Evolutionary conservation across 1,140 invertebrate genomes (phyloP).

Genomic region (Achatina immaculata): DNA sequence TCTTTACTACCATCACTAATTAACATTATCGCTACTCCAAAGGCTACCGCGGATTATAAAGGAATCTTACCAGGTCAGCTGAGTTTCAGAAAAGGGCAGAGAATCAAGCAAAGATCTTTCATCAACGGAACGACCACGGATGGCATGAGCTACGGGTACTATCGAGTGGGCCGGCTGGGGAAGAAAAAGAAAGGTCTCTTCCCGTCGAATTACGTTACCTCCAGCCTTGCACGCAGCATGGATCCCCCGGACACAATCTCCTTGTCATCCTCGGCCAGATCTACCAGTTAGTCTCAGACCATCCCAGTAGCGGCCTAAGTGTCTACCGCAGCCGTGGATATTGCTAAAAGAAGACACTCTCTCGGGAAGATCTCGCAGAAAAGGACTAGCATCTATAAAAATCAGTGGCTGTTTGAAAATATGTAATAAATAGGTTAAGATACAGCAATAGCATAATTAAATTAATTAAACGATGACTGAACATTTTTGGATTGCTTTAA

Average conservation of each 20-base stretch:
- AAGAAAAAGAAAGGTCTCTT: conserved; percentile 23
- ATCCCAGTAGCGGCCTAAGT: too few relatives aligned
- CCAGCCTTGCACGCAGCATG: neutral
- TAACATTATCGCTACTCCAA: neutral
- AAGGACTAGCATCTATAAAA: too few relatives aligned
- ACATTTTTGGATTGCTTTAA: too few relatives aligned
- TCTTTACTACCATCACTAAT: neutral
- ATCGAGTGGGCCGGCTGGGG: neutral
- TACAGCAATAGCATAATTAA: too few relatives aligned
- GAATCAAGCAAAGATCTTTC: neutral
- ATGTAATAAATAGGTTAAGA: too few relatives aligned
- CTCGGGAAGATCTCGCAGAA: too few relatives aligned
- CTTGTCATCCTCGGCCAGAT: neutral
- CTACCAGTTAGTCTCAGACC: neutral
- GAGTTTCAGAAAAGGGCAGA: conserved; percentile 15
- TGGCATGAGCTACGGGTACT: conserved; percentile 11
- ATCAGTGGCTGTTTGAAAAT: too few relatives aligned
- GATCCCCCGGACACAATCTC: neutral
- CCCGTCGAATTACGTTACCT: neutral
- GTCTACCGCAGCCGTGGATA: too few relatives aligned
- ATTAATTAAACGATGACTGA: too few relatives aligned
- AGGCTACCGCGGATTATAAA: conserved; percentile 10
- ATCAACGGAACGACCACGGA: neutral
- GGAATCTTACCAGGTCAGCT: conserved; percentile 10
- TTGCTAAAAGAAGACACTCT: too few relatives aligned